Conservation (phyloP, 1,140 invertebrate genomes). For the Polyergus mexicanus region DNA sequence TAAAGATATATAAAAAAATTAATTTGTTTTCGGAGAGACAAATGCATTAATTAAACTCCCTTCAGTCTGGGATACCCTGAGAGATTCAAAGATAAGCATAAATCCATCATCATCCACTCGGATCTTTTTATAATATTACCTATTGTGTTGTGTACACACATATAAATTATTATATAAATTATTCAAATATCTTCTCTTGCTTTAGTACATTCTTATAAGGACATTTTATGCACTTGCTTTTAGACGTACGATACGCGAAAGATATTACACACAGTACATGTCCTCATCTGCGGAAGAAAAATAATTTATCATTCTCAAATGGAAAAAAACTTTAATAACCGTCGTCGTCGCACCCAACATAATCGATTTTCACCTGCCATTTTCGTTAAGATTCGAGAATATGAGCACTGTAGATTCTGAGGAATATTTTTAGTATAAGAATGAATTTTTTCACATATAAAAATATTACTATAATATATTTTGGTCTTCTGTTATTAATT, state of each 20-base stretch:
- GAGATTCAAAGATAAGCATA: neutral
- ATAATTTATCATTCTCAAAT: slow-evolving; percentile 44
- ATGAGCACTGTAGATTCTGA: neutral
- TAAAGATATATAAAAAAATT: neutral
- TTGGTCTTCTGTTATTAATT: neutral
- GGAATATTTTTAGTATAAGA: neutral
- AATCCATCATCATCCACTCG: slow-evolving; percentile 29
- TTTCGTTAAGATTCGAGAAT: slow-evolving; percentile 3
- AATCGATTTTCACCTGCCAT: slow-evolving; percentile 47
- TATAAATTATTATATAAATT: neutral
- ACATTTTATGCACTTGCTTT: slow-evolving; percentile 31
- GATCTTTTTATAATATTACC: neutral
- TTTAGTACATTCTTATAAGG: neutral
- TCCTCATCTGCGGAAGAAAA: neutral
- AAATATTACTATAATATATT: neutral
- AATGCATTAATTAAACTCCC: slow-evolving; percentile 18
- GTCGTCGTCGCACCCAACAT: slow-evolving; percentile 21
- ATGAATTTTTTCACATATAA: neutral
- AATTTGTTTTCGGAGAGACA: neutral
- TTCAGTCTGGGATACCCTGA: neutral
- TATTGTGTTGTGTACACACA: neutral
- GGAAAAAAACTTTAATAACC: slow-evolving; percentile 30
- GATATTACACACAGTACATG: slow-evolving; percentile 18
- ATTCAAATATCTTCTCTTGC: neutral
- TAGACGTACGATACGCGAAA: slow-evolving; percentile 5